Conservation (phyloP, 1,140 invertebrate species). For the Augochlora pura region DNA sequence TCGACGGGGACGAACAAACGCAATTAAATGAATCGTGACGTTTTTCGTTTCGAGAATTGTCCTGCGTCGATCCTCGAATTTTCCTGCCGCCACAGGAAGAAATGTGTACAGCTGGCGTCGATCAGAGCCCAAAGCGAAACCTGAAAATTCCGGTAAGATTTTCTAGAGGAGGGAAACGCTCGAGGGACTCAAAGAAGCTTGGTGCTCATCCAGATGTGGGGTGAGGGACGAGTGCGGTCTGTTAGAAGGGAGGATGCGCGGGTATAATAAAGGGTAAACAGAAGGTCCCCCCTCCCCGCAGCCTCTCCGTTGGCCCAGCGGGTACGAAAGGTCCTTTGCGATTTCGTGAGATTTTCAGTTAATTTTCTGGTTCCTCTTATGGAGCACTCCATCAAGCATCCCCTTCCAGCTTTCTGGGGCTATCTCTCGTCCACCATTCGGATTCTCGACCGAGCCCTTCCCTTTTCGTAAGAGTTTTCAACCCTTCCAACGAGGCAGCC, state of each 20-base stretch:
- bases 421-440: slow-evolving; percentile 64
- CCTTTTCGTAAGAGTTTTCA: slow-evolving; percentile 69
- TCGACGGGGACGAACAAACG: too few species aligned
- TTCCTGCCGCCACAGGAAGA: too few species aligned
- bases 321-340: slow-evolving; percentile 55
- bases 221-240: neutral
- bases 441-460: slow-evolving; percentile 59
- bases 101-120: neutral
- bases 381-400: slow-evolving; percentile 62
- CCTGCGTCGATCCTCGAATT: too few species aligned
- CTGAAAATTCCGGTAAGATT: slow-evolving; percentile 23
- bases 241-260: slow-evolving; percentile 38
- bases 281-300: neutral
- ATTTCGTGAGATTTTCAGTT: slow-evolving; percentile 69
- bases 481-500: slow-evolving; percentile 67
- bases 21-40: too few species aligned
- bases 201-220: slow-evolving; percentile 8
- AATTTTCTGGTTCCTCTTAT: slow-evolving; percentile 67
- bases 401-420: slow-evolving; percentile 36
- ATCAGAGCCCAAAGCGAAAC: neutral
- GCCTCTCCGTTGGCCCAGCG: neutral
- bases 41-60: too few species aligned
- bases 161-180: neutral
- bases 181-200: slow-evolving; percentile 14
- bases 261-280: slow-evolving; percentile 72